phyloP scores from a whole-genome alignment of 1,140 invertebrate genomes.

The Caerostris extrusa region DNA sequence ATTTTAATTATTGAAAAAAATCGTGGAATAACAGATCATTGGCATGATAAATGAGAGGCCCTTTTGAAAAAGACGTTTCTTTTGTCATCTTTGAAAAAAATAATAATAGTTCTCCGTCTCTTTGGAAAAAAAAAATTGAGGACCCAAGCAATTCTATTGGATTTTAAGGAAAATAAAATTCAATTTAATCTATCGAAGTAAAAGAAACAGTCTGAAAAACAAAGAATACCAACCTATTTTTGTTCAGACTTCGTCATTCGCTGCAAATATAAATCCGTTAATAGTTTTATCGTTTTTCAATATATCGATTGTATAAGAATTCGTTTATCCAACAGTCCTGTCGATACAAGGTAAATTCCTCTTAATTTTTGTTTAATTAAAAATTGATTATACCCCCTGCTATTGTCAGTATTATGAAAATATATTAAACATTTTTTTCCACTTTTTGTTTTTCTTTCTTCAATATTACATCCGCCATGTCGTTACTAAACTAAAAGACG shows the following conservation, averaged over 20 bases:
- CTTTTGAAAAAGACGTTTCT: slow-evolving; percentile 62
- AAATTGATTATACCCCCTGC: slow-evolving; percentile 74
- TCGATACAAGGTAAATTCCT: slow-evolving; percentile 71
- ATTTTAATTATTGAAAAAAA: slow-evolving; percentile 21
- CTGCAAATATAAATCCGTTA: slow-evolving; percentile 76
- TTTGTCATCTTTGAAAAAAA: neutral
- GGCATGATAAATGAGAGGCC: slow-evolving; percentile 22
- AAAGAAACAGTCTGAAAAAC: slow-evolving; percentile 72
- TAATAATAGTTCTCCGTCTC: neutral
- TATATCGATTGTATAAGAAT: slow-evolving; percentile 69
- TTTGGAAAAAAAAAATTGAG: slow-evolving; percentile 53
- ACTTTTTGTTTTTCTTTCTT: slow-evolving; percentile 2
- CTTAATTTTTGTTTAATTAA: slow-evolving; percentile 77
- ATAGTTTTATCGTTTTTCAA: slow-evolving; percentile 77
- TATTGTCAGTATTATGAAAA: slow-evolving; percentile 77
- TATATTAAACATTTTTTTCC: slow-evolving; percentile 71
- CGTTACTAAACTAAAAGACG: slow-evolving; percentile 19
- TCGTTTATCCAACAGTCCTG: slow-evolving; percentile 63
- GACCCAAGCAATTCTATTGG: slow-evolving; percentile 45
- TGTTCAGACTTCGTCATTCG: slow-evolving; percentile 70
- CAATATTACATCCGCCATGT: neutral
- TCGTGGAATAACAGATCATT: neutral
- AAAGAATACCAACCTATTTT: slow-evolving; percentile 70
- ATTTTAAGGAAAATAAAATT: slow-evolving; percentile 72
- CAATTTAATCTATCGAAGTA: slow-evolving; percentile 75